Percentiles rank a stretch among this genome's conserved stretches.
Evolutionary conservation across 1,140 invertebrate genomes (phyloP).

Genomic region (Periplaneta americana): DNA sequence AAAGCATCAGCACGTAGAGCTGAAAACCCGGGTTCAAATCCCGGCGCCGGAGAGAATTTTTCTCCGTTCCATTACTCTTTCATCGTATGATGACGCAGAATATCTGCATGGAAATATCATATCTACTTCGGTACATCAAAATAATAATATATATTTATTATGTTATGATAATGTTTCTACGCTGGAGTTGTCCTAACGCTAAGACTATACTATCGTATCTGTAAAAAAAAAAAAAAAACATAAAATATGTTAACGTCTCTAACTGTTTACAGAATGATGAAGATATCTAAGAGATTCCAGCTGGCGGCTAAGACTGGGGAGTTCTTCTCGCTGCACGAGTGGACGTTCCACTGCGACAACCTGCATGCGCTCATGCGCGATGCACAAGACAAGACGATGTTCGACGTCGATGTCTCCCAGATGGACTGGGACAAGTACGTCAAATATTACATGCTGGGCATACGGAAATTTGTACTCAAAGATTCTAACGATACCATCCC

Average conservation of each 20-base stretch:
- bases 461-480: constrained; percentile 72
- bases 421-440: constrained; percentile 65
- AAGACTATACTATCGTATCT: too few relatives aligned
- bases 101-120: too few relatives aligned
- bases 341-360: constrained; percentile 75
- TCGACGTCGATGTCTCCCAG: constrained; percentile 50
- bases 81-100: too few relatives aligned
- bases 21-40: too few relatives aligned
- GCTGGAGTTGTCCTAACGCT: too few relatives aligned
- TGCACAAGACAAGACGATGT: constrained; percentile 51
- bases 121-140: too few relatives aligned
- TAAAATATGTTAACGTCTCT: too few relatives aligned
- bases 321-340: constrained; percentile 84
- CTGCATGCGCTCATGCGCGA: constrained; percentile 57
- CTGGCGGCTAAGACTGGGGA: constrained; percentile 70
- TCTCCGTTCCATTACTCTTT: too few relatives aligned
- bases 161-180: not conserved
- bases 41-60: too few relatives aligned
- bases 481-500: constrained; percentile 60
- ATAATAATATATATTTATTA: not conserved
- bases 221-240: too few relatives aligned
- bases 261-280: constrained; percentile 70
- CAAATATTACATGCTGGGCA: constrained; percentile 68
- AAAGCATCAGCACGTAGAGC: too few relatives aligned
- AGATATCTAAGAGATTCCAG: constrained; percentile 72